These are phyloP conservation scores for Botia kubotai DNA, from an alignment of 2,797 vertebrate genomes.

Conservation along the genomic window DNA sequence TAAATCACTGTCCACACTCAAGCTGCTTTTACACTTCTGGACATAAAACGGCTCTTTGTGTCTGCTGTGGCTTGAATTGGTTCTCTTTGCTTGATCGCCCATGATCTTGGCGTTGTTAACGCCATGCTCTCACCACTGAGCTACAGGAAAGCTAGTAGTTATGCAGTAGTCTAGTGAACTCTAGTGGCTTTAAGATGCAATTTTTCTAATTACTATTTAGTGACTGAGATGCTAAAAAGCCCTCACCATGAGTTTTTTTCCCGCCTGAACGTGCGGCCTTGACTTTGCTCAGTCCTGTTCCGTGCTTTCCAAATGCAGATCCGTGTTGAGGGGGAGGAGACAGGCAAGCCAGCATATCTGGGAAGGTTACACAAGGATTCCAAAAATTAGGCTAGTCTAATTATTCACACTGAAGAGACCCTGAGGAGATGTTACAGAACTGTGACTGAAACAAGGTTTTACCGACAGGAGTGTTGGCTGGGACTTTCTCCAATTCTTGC, in stretches of 20 bases:
- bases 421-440: not conserved
- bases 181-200: no score
- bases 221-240: not conserved
- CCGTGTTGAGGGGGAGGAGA: constrained; percentile 88
- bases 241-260: constrained; percentile 84
- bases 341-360: constrained; percentile 93
- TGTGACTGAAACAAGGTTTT: constrained; percentile 64
- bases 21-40: not conserved
- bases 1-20: not conserved
- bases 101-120: no score
- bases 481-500: constrained; percentile 93
- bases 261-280: constrained; percentile 79
- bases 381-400: constrained; percentile 17
- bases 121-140: no score
- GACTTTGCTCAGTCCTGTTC: constrained; percentile 79
- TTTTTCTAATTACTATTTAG: no score
- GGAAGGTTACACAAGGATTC: constrained; percentile 36
- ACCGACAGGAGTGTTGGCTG: constrained; percentile 93
- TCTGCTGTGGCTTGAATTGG: no score
- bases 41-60: not conserved
- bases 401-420: constrained; percentile 3
- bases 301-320: constrained; percentile 81
- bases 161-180: no score
- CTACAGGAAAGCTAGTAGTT: no score
- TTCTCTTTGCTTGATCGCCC: no score